Evolutionary conservation across 1,140 invertebrate genomes (phyloP), one percentile per base, ranked within the genome.

Genomic region (Drosophila pseudoobscura): DNA sequence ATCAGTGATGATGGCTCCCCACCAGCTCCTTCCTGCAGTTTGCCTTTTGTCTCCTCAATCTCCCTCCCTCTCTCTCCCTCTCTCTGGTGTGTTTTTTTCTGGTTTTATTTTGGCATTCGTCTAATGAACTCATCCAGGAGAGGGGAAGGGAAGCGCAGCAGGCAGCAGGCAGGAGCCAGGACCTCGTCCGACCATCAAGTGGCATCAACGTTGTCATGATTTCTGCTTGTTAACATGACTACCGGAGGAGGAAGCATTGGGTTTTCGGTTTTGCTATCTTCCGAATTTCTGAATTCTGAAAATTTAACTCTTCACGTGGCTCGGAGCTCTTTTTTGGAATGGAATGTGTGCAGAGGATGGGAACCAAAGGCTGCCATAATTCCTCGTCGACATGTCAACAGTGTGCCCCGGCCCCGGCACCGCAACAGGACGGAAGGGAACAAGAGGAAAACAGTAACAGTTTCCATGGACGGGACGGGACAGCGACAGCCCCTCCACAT

Each of bases 251-350:
- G 45, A 39, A 3, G 3, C 31, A 11, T 35, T 35, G 31, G 31
- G 31, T 35, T 35, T 52, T 72, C 65, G 75, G 64, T 82, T 77
- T 66, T 78, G 75, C 78, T 71, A 71, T 87, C 85, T 89, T 89
- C 68, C 82, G 80, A 89, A 78, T 39, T 89, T 89, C 71, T 89
- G 85, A 89, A 85, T 89, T 89, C 78, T 82, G 79, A 89, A 89
- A 85, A 82, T 89, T 78, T 76, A 88, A 87, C 83, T 87, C 75
- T 80, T 83, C 78, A 75, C 80, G 70, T 75, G 56, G 73, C 73
- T 76, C 47, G 46, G 55, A 51, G 53, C 64, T 51, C n/a, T 56
- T 69, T 74, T 80, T 80, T 60, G 60, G 51, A 61, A 60, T 61
- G 50, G 41, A 47, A 76, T 57, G 72, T 76, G 63, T 60, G 6